Base-by-base conservation (phyloP, 2,888 invertebrate genomes). In the Cantharis rufa region DNA sequence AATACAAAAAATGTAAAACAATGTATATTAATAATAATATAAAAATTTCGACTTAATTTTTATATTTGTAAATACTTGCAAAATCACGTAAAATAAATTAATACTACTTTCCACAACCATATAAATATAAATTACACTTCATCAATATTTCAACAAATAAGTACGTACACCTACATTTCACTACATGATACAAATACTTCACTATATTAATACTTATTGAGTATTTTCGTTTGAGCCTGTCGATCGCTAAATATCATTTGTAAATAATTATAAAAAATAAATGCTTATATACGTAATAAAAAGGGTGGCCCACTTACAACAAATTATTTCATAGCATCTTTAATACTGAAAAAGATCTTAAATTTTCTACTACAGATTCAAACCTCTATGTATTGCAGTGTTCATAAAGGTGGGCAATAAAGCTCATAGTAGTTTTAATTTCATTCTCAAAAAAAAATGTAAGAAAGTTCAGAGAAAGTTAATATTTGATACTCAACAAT, bases 31-130 rank as follows among this genome's bases (percentile, higher is more conserved):
- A 48, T 48, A 48, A 13, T 48, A n/a, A 48, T 48, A 48, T 48
- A 48, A 48, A 48, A 48, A 48, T 48, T 48, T 48, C 7, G 48
- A n/a, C 48, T 48, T 48, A 48, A 48, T 48, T 48, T 66, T 66
- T 66, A 66, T 21, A 15, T 61, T 69, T 69, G 16, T 28, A 71
- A 64, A n/a, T 64, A 61, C 48, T 62, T 71, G 48, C 62, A 24
- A 24, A 62, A 71, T 61, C 71, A 64, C 61, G 15, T 62, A 16
- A 24, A 28, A 69, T 71, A 21, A 72, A 69, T 48, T 21, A 72
- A 21, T 70, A 27, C 15, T 69, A 16, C 70, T 69, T 24, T 28
- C 16, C 32, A 69, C 64, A 66, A 66, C 64, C 64, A 24, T 15
- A 24, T 66, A 66, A 66, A 66, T 66, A 66, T 24, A 66, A 66